Base-by-base conservation (phyloP, 2,888 invertebrate genomes). In the Drosophila heteroneura region DNA sequence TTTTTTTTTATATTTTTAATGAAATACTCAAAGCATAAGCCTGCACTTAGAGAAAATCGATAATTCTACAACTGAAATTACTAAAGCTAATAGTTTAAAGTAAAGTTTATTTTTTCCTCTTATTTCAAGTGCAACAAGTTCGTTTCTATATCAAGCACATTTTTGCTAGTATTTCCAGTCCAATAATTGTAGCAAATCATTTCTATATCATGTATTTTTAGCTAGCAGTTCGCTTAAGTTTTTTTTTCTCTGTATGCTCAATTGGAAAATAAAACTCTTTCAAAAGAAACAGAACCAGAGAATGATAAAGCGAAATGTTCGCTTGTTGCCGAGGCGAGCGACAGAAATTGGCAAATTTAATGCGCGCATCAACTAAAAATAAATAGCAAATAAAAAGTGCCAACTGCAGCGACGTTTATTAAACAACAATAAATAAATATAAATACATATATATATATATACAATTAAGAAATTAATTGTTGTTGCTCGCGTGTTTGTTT, bases 341-440 rank as follows among this genome's bases (percentile, higher is more conserved):
- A 53, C 66, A 66, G 70, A 82, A 78, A 74, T 66, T 72, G 68
- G 41, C 81, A 64, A 74, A 28, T 81, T 89, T 81, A 76, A 89
- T 85, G 85, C 61, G 82, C 90, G 71, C 90, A 87, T 82, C 72
- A 69, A 85, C 80, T 89, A 85, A 82, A 89, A 87, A 85, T 85
- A 85, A 84, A 84, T 81, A 72, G 28, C 19, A 39, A 57, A 57
- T 57, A 57, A 73, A 79, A 80, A 58, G 32, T 65, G 69, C 26
- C 84, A 82, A 79, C 41, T 82, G 83, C 76, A 64, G 80, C 80
- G 61, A 51, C 67, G 30, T 62, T 76, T 78, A 76, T 56, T 74
- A 30, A 77, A 63, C 60, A 64, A 59, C 72, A 66, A 85, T 71
- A 75, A 82, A 81, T 67, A 70, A 53, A 79, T 71, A 72, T 57